These are phyloP conservation scores for Holcopasites calliopsidis DNA, from an alignment of 1,140 invertebrate genomes.

Conservation along the genomic window DNA sequence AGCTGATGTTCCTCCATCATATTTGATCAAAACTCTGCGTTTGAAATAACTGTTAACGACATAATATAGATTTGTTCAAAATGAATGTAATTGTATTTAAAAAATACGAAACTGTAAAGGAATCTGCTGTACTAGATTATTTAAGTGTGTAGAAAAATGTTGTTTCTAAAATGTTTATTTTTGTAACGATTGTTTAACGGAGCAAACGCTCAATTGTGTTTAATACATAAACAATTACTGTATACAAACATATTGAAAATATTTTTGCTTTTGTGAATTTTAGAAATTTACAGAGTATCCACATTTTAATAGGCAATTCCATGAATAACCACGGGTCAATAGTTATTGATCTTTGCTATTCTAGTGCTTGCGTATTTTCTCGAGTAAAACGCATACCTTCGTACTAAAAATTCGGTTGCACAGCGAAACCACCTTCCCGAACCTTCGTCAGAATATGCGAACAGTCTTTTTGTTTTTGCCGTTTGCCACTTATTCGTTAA, in stretches of 20 bases:
- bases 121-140: no score
- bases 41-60: no score
- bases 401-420: constrained; percentile 44
- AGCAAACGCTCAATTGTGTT: neutral
- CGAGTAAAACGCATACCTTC: constrained; percentile 7
- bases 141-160: no score
- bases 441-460: constrained; percentile 42
- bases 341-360: constrained; percentile 2
- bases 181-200: no score
- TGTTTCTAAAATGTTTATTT: no score
- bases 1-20: constrained; percentile 62
- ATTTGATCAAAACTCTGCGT: no score
- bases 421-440: constrained; percentile 41
- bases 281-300: constrained; percentile 44
- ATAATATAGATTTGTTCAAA: no score
- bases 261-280: no score
- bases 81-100: no score
- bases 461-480: neutral
- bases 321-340: neutral
- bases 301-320: neutral
- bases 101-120: no score
- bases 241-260: neutral
- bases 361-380: constrained; percentile 36
- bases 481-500: neutral
- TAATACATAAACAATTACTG: neutral